Base-by-base conservation (phyloP, 2,113 vertebrate genomes). In the Bubo bubo region DNA sequence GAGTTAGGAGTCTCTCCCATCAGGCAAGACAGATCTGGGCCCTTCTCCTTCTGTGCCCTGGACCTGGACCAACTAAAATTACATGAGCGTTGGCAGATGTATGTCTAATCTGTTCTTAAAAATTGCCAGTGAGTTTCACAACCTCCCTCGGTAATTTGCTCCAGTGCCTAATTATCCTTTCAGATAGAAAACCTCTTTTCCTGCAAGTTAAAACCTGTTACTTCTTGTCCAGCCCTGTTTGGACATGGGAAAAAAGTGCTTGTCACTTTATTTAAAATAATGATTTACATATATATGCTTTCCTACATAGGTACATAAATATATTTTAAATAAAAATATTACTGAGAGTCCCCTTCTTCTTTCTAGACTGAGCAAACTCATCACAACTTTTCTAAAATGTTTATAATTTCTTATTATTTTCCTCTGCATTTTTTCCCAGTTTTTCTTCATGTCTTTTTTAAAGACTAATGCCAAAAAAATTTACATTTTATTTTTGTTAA, bases 121-220 rank as follows among this genome's bases (percentile, higher is more conserved):
- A 95, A 94, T 83, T 97, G 94, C 95, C 94, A 96, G 89, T 81
- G 95, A 96, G 86, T 97, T 97, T 96, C 96, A 97, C 91, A 97
- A 94, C 73, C 84, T 97, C 96, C 91, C 93, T 63, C 95, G 96
- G 88, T 96, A 96, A 95, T 96, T 95, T 94, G 93, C 95, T 96
- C 91, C 76, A 47, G 55, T 94, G 91, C 79, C 89, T 97, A 95
- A 96, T 96, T 97, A 97, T 87, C 86, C 91, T 91, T 95, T 96
- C 86, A 91, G 89, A 94, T 77, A 93, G 79, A 91, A 97, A 96
- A 91, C 34, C 80, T 94, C 91, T 86, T 68, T 91, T 96, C 52
- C 64, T 93, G 83, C 26, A 10, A 95, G 86, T 70, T 91, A 86
- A 97, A 96, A 91, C 91, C 86, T 91, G 80, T 84, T 88, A 80